These are phyloP conservation scores for Nymphicus hollandicus DNA, from an alignment of 2,113 vertebrate species.

Conservation along the genomic window DNA sequence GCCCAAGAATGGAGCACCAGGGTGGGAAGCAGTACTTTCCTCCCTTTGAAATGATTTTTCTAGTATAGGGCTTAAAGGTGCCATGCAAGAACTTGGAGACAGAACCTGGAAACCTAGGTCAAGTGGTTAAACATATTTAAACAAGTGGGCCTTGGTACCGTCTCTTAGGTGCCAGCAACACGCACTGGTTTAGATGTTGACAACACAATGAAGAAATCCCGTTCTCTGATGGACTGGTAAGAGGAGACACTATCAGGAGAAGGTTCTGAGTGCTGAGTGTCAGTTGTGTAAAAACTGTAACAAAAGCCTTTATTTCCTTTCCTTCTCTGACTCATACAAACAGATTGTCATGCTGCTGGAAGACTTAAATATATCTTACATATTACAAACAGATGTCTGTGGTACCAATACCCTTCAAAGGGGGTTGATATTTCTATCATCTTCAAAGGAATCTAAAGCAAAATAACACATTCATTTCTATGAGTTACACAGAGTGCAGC, in stretches of 20 bases:
- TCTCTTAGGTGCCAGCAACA: not conserved
- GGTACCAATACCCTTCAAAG: not conserved
- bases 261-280: not conserved
- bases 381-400: not conserved
- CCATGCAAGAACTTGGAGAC: not conserved
- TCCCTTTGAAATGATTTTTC: not conserved
- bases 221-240: not conserved
- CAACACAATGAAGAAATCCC: not conserved
- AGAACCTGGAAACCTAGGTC: not conserved
- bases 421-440: not conserved
- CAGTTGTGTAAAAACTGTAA: not conserved
- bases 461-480: not conserved
- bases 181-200: not conserved
- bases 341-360: not conserved
- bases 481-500: not conserved
- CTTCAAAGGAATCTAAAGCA: not conserved
- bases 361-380: not conserved
- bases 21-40: not conserved
- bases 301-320: not conserved
- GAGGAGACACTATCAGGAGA: not conserved
- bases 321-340: not conserved
- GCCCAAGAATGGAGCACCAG: not conserved
- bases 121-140: not conserved
- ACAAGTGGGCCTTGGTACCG: not conserved
- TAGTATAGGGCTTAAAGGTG: not conserved